Evolutionary conservation across 2,797 vertebrate species (phyloP), one percentile per base, ranked within the genome.

Genomic region (Melanotaenia boesemani): DNA sequence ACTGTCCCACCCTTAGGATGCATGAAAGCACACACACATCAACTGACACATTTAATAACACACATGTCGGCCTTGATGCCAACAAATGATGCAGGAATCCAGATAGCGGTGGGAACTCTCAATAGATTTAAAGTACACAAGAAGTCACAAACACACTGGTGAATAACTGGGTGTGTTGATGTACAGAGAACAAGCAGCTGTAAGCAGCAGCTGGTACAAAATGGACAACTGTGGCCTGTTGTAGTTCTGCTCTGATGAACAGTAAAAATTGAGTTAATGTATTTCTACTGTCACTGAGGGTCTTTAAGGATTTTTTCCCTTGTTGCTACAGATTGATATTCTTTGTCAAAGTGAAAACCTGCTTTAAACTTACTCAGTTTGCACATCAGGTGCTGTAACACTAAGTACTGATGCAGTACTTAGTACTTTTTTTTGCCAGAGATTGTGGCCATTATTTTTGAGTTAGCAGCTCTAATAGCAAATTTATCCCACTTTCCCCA

Each of bases 1-100:
- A 88, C 85, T 89, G 93, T 89, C 90, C 92, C 94, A 91, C 93
- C 93, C 94, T 89, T 75, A 30, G 46, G 84, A 90, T 77, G 81
- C 82, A 78, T 41, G 54, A 65, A 20, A 82, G 71, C 61, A 79
- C 71, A 80, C 80, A 80, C 72, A 76, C 68, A 56, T 57, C 24
- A 61, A 72, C 8, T 41, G 22, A 79, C 74, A 26, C 65, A 68
- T 69, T 74, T 77, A 82, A 75, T 71, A 77, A 72, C 82, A 85
- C 86, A 79, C 81, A 87, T 16, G 68, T 56, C 36, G 63, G 70
- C 63, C 57, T 80, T 41, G 64, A 72, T 87, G 81, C 75, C 83
- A 83, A 76, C 64, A 79, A 86, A 83, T 80, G 79, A 86, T 85
- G 77, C 84, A 88, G 85, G 88, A 87, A 87, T 81, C 67, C 54